Base-by-base conservation (phyloP, 2,113 vertebrate genomes). In the Rhipidura dahli region DNA sequence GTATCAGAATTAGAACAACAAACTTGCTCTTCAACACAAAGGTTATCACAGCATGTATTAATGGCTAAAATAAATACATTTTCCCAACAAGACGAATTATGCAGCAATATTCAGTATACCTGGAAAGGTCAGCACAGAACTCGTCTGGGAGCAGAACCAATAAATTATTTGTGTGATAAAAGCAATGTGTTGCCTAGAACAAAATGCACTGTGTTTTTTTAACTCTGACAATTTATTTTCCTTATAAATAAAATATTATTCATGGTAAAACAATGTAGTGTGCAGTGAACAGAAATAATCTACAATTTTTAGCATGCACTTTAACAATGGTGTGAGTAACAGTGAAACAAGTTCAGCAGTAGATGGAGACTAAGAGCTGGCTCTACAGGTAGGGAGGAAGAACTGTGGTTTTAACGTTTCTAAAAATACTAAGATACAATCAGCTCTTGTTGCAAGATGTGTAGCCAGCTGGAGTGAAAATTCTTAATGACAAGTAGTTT, bases 91-190 rank as follows among this genome's bases (percentile, higher is more conserved):
- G 93, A 93, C 85, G 0, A 91, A 97, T 93, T 81, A 60, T 78
- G 64, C 85, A 93, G 83, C 71, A 79, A 40, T 78, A 87, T 93
- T 91, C 91, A 30, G 65, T 68, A 63, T 68, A 96, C 79, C 95
- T 93, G 92, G 96, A 97, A 98, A 98, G 98, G 98, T 98, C 98
- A 98, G 97, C 79, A 76, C 89, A 90, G 91, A 97, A 96, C 98
- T 97, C 94, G 51, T 97, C 95, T 91, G 97, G 94, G 91, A 96
- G 89, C 90, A 97, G 93, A 98, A 98, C 97, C 97, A 97, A 98
- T 98, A 97, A 98, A 98, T 98, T 98, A 98, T 98, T 98, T 98
- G 97, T 98, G 96, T 96, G 96, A 97, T 98, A 98, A 98, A 99
- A 98, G 98, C 98, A 97, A 97, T 97, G 96, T 97, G 97, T 98